Conservation (phyloP, 2,888 invertebrate species). For the Chorisops tibialis region DNA sequence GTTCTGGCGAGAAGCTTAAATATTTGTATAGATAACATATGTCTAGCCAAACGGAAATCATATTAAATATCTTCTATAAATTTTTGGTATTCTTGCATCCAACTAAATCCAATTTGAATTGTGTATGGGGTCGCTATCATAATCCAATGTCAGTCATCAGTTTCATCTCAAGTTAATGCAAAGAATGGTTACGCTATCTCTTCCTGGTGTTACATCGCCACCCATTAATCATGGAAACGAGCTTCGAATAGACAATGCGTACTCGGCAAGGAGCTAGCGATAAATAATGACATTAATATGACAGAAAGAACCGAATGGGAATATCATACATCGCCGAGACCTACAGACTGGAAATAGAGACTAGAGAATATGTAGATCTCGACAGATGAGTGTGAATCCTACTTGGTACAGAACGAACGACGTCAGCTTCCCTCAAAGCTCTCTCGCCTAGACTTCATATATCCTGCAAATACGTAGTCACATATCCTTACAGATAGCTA, state of each 20-base stretch:
- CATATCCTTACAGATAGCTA: too few relatives aligned
- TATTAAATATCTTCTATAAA: too few relatives aligned
- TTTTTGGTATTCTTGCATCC: too few relatives aligned
- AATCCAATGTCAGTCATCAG: constrained; percentile 21
- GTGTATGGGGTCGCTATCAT: constrained; percentile 6
- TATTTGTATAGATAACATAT: too few relatives aligned
- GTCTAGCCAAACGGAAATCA: too few relatives aligned
- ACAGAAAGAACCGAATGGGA: constrained; percentile 6
- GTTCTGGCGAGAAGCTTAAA: too few relatives aligned
- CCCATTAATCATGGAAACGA: constrained; percentile 27
- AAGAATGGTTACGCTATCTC: constrained; percentile 11
- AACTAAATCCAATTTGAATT: background rate
- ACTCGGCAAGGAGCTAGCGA: constrained; percentile 21
- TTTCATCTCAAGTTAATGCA: constrained; percentile 13
- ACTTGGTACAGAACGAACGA: too few relatives aligned
- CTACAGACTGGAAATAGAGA: background rate
- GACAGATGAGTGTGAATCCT: too few relatives aligned
- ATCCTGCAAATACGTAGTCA: too few relatives aligned
- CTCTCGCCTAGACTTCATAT: too few relatives aligned
- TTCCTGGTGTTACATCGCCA: constrained; percentile 10
- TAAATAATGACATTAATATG: constrained; percentile 27
- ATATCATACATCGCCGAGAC: background rate
- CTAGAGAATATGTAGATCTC: background rate
- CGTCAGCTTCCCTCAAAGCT: too few relatives aligned
- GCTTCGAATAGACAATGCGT: constrained; percentile 24